phyloP scores from a whole-genome alignment of 2,888 invertebrate genomes.

The Dilophus febrilis region DNA sequence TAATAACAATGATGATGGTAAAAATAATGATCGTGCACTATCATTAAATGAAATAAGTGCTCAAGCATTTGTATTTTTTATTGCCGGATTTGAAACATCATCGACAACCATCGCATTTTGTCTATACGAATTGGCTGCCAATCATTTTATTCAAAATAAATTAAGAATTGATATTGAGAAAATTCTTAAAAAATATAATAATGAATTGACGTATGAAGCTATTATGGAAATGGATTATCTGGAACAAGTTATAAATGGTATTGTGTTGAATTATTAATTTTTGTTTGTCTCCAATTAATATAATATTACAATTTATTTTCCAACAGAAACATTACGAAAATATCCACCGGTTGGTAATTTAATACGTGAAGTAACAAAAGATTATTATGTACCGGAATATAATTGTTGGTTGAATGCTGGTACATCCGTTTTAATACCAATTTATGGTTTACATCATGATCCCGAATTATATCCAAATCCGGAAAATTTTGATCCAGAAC shows the following conservation, averaged over 20 bases:
- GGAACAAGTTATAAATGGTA: constrained; percentile 29
- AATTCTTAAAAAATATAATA: constrained; percentile 18
- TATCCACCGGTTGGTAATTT: constrained; percentile 36
- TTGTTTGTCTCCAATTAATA: no score
- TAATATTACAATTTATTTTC: constrained; percentile 4
- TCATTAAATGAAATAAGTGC: constrained; percentile 19
- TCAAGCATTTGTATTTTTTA: constrained; percentile 31
- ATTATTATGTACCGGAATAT: constrained; percentile 32
- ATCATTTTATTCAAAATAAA: constrained; percentile 27
- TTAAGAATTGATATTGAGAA: constrained; percentile 21
- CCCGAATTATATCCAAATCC: constrained; percentile 22
- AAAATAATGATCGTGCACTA: not conserved
- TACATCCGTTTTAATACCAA: constrained; percentile 20
- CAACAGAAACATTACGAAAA: constrained; percentile 39
- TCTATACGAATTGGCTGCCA: constrained; percentile 24
- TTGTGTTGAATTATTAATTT: constrained; percentile 8
- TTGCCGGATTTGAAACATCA: constrained; percentile 32
- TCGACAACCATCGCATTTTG: constrained; percentile 27
- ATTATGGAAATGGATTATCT: constrained; percentile 28
- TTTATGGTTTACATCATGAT: constrained; percentile 21
- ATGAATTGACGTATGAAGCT: constrained; percentile 26
- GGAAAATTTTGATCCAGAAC: constrained; percentile 22
- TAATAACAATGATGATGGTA: not conserved
- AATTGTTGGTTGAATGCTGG: constrained; percentile 35
- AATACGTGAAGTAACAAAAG: constrained; percentile 33